These are phyloP conservation scores for Lamprotornis superbus DNA, from an alignment of 2,113 vertebrate genomes.

Conservation along the genomic window DNA sequence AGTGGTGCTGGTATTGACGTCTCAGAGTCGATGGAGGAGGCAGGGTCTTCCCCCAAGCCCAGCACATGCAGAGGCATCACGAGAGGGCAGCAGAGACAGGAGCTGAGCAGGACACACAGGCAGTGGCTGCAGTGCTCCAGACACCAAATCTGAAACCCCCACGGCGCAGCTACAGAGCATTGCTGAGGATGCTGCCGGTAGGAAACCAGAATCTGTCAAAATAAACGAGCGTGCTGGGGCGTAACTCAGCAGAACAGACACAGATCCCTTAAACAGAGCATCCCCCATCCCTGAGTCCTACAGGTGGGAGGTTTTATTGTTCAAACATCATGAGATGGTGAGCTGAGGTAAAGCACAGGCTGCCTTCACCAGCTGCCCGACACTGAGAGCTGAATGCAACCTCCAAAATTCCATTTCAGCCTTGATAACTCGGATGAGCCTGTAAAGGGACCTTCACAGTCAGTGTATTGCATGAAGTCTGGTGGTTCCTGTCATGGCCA, in stretches of 20 bases:
- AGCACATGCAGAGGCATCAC: background rate
- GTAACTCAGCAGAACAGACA: background rate
- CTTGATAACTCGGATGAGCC: background rate
- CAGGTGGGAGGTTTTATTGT: background rate
- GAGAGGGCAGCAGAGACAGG: constrained; percentile 58
- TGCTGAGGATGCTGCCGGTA: background rate
- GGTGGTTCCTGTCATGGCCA: fast-evolving
- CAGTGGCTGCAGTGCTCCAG: fast-evolving
- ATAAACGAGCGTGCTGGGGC: fast-evolving
- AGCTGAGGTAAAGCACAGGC: background rate
- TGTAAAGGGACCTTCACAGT: background rate
- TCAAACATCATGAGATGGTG: fast-evolving
- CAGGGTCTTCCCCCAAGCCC: background rate
- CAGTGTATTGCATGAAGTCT: too few species aligned
- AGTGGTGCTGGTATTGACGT: background rate
- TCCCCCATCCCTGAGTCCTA: fast-evolving
- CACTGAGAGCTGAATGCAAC: background rate
- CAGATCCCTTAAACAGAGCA: background rate
- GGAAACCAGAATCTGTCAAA: background rate
- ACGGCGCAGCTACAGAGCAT: fast-evolving
- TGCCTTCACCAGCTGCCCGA: background rate
- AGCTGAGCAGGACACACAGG: background rate
- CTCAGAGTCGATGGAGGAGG: background rate
- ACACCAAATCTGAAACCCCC: fast-evolving
- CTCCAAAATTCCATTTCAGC: background rate